Conservation (phyloP, 1,140 invertebrate genomes). For the Drosophila nigromelanica region DNA sequence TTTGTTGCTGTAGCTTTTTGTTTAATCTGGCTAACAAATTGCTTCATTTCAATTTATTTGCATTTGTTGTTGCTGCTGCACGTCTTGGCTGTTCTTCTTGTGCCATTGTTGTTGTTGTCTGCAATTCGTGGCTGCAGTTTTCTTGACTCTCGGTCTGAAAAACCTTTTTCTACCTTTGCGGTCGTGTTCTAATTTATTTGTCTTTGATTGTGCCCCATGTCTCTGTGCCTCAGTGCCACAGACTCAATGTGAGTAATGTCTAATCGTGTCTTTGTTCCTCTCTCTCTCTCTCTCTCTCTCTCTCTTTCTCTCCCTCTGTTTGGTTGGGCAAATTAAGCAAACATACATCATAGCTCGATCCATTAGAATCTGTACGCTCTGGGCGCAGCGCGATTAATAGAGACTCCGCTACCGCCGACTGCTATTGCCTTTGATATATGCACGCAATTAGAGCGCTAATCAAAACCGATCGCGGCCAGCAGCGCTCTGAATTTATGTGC, state of each 20-base stretch:
- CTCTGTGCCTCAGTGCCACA: slow-evolving; percentile 20
- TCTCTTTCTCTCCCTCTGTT: slow-evolving; percentile 36
- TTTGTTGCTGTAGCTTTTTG: slow-evolving; percentile 40
- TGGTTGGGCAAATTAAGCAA: slow-evolving; percentile 65
- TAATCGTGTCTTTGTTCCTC: slow-evolving; percentile 64
- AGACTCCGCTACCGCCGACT: slow-evolving; percentile 18
- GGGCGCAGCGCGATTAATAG: slow-evolving; percentile 55
- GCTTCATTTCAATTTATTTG: slow-evolving; percentile 83
- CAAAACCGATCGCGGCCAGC: slow-evolving; percentile 60
- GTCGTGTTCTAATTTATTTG: slow-evolving; percentile 83
- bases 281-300: slow-evolving; percentile 26
- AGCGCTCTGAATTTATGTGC: slow-evolving; percentile 53
- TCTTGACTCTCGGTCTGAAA: slow-evolving; percentile 39
- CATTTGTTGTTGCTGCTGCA: slow-evolving; percentile 61
- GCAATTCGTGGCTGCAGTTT: slow-evolving; percentile 68
- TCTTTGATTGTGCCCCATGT: slow-evolving; percentile 80
- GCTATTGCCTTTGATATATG: slow-evolving; percentile 68
- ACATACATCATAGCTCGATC: slow-evolving; percentile 69
- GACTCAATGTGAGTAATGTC: slow-evolving; percentile 51
- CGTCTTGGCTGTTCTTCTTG: slow-evolving; percentile 42
- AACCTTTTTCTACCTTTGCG: slow-evolving; percentile 58
- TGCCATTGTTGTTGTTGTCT: slow-evolving; percentile 13
- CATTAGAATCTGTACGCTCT: slow-evolving; percentile 65
- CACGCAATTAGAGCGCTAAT: slow-evolving; percentile 69
- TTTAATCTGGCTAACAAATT: slow-evolving; percentile 82